phyloP scores from a whole-genome alignment of 2,888 invertebrate genomes.

The Nomada lathburiana region DNA sequence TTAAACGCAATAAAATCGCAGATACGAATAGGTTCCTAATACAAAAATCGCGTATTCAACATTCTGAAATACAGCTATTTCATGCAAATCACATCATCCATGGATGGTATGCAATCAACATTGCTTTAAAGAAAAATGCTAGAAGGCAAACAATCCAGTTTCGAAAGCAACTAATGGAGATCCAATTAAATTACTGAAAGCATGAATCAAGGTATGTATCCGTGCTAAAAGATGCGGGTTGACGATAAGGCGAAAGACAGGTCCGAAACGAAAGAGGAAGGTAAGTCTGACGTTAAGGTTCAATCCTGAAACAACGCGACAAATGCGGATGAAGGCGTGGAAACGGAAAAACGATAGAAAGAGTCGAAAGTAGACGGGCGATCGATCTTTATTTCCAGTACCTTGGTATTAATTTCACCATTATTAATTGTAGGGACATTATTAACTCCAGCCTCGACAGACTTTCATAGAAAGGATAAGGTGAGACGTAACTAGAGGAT shows the following conservation, averaged over 20 bases:
- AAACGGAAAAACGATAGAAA: background rate
- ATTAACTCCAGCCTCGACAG: slow-evolving; percentile 67
- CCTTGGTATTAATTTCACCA: slow-evolving; percentile 70
- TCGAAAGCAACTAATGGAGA: slow-evolving; percentile 15
- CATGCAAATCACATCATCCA: no score
- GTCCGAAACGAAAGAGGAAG: slow-evolving; percentile 29
- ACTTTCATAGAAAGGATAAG: slow-evolving; percentile 50
- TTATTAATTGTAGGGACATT: slow-evolving; percentile 72
- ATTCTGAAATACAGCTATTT: no score
- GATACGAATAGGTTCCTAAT: no score
- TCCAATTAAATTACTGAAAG: slow-evolving; percentile 46
- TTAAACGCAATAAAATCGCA: no score
- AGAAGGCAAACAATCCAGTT: background rate
- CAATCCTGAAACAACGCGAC: slow-evolving; percentile 26
- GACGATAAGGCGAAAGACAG: slow-evolving; percentile 31
- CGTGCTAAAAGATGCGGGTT: slow-evolving; percentile 51
- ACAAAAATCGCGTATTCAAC: no score
- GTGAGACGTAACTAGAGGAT: slow-evolving; percentile 45
- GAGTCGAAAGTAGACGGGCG: background rate
- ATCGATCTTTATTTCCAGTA: slow-evolving; percentile 58
- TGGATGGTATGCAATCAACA: slow-evolving; percentile 17
- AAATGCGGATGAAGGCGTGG: slow-evolving; percentile 16
- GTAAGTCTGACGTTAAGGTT: slow-evolving; percentile 27
- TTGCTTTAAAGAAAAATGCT: background rate
- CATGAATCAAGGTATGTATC: slow-evolving; percentile 44